Conservation (phyloP, 1,140 invertebrate genomes). For the Aphaenogaster floridana region DNA sequence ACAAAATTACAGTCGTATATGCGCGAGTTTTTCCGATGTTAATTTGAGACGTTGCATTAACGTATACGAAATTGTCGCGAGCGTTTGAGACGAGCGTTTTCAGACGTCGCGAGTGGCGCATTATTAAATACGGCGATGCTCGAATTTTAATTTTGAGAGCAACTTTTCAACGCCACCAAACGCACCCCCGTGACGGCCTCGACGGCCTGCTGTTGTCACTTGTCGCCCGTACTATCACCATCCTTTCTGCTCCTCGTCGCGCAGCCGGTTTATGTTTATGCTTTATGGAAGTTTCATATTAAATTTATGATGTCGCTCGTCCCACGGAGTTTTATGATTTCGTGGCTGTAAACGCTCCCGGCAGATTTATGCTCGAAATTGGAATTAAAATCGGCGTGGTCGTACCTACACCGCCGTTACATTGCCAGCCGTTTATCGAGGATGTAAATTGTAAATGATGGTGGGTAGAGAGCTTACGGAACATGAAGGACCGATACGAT, state of each 20-base stretch:
- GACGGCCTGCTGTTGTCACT: slow-evolving; percentile 77
- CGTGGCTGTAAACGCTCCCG: slow-evolving; percentile 73
- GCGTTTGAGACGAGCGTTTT: slow-evolving; percentile 26
- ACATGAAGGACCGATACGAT: not conserved
- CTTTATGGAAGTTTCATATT: slow-evolving; percentile 82
- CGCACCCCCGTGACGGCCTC: slow-evolving; percentile 16
- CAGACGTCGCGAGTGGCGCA: slow-evolving; percentile 3
- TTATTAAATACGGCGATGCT: slow-evolving; percentile 70
- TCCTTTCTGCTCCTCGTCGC: slow-evolving; percentile 28
- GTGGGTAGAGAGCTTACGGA: not conserved
- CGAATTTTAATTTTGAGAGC: slow-evolving; percentile 75
- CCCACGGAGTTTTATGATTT: slow-evolving; percentile 80
- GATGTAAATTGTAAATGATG: slow-evolving; percentile 50
- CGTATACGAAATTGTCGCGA: not conserved
- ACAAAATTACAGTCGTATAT: not conserved
- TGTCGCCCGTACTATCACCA: slow-evolving; percentile 57
- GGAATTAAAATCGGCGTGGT: slow-evolving; percentile 78
- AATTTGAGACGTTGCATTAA: slow-evolving; percentile 5
- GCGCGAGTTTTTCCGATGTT: not conserved
- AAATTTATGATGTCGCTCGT: slow-evolving; percentile 79
- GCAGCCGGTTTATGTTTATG: slow-evolving; percentile 77
- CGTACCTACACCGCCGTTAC: slow-evolving; percentile 7
- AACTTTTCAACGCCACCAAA: slow-evolving; percentile 71
- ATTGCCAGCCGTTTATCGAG: slow-evolving; percentile 49
- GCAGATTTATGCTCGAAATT: slow-evolving; percentile 79